Evolutionary conservation across 2,113 vertebrate genomes (phyloP), one percentile per base, ranked within the genome.

Genomic region (Gobius niger): DNA sequence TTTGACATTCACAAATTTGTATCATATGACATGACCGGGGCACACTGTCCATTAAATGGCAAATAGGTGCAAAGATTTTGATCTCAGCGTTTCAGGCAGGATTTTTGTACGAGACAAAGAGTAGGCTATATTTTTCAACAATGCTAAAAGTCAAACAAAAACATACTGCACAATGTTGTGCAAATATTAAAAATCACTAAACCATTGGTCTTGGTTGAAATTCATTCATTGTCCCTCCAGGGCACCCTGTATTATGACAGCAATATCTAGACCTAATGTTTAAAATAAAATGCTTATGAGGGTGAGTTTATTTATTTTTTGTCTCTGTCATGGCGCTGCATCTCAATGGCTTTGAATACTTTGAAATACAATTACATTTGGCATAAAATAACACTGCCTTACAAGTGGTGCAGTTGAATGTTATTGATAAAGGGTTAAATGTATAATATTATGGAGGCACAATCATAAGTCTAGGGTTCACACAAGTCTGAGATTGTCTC

Each of bases 281-380:
- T 63, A 19, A 61, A 75, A 40, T 54, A 34, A 66, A 67, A 60
- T 42, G 41, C 13, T 9, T 52, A 57, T 10, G 54, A 34, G 4
- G 52, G 15, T 40, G 54, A 57, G 54, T 11, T 13, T 57, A 6
- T 57, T 57, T 13, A 56, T 11, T 10, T 56, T 56, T 13, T 9
- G 10, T 46, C 44, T 57, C 75, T 73, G 77, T 60, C 47, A 68
- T 34, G 46, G 59, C 60, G 44, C 75, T 63, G 65, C 63, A 82
- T 57, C 68, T 76, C 8, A 62, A 5, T 9, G 64, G 44, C 68
- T 0, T 72, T 24, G 18, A 54, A 54, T 54, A 54, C 52, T 54
- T 16, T 24, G 77, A 85, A 83, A 53, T 52, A 47, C 47, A 73
- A 63, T 70, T 13, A 63, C 73, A 73, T 65, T 82, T 76, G 75